These are phyloP conservation scores for Pao palembangensis DNA, from an alignment of 2,113 vertebrate genomes.

Conservation along the genomic window DNA sequence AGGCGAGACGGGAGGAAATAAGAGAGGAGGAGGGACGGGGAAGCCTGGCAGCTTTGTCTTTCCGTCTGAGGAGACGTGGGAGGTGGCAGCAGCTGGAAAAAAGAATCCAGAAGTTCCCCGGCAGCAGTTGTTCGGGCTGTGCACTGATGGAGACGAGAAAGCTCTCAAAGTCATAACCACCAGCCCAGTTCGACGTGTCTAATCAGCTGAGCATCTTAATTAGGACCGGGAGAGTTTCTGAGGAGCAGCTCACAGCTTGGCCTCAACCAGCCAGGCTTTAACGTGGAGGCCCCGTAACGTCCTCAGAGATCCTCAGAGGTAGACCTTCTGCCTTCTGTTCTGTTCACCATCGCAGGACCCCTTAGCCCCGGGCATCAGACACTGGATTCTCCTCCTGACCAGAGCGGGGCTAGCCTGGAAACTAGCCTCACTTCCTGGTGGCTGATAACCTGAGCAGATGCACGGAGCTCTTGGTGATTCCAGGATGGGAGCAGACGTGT, in stretches of 20 bases:
- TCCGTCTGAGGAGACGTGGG: slow-evolving; percentile 28
- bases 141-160: too few relatives aligned
- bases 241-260: slow-evolving; percentile 15
- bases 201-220: slow-evolving; percentile 54
- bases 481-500: too few relatives aligned
- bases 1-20: slow-evolving; percentile 54
- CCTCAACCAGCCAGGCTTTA: too few relatives aligned
- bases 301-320: too few relatives aligned
- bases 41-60: slow-evolving; percentile 55
- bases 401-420: not conserved
- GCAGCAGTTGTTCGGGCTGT: not conserved
- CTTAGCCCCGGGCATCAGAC: too few relatives aligned
- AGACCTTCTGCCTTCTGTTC: not conserved
- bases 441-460: not conserved
- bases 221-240: slow-evolving; percentile 30
- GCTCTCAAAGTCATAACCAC: not conserved
- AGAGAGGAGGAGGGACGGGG: slow-evolving; percentile 27
- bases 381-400: not conserved
- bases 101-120: slow-evolving; percentile 7
- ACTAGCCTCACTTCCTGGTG: too few relatives aligned
- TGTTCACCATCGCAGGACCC: not conserved
- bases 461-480: not conserved
- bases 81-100: slow-evolving; percentile 18
- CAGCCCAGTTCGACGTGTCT: slow-evolving; percentile 38
- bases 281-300: too few relatives aligned